Conservation (phyloP, 1,140 invertebrate species). For the Hycleus cichorii region DNA sequence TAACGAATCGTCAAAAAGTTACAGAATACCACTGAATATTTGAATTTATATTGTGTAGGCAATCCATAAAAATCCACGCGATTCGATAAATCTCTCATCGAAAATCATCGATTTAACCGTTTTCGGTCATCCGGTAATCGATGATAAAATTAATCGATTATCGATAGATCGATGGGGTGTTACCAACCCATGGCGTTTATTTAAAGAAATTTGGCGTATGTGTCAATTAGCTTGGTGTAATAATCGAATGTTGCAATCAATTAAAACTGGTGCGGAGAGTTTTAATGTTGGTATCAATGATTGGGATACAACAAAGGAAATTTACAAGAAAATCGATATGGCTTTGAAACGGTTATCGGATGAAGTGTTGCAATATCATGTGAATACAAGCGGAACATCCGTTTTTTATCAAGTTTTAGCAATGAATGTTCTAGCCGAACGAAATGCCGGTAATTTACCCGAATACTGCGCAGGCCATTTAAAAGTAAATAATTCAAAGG, state of each 20-base stretch:
- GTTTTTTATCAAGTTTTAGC: constrained; percentile 48
- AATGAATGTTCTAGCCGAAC: constrained; percentile 46
- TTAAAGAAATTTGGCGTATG: background rate
- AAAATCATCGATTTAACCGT: constrained; percentile 46
- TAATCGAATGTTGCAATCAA: background rate
- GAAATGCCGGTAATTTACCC: constrained; percentile 39
- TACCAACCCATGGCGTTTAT: background rate
- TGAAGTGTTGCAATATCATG: constrained; percentile 36
- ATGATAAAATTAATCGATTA: constrained; percentile 44
- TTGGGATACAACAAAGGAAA: constrained; percentile 22
- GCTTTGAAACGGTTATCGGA: constrained; percentile 22
- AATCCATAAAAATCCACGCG: constrained; percentile 9
- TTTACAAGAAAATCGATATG: constrained; percentile 39
- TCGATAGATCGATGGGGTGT: constrained; percentile 42
- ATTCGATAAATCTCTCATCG: constrained; percentile 16
- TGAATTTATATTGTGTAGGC: no score
- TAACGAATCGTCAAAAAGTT: no score
- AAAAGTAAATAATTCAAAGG: no score
- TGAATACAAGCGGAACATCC: constrained; percentile 40
- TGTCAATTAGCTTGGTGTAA: background rate
- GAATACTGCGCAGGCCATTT: no score
- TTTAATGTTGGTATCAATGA: constrained; percentile 25
- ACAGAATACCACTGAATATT: no score
- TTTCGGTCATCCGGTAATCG: constrained; percentile 50
- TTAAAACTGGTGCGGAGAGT: constrained; percentile 7